Evolutionary conservation across 2,888 invertebrate species (phyloP).

Genomic region (Ernsta delagoae): DNA sequence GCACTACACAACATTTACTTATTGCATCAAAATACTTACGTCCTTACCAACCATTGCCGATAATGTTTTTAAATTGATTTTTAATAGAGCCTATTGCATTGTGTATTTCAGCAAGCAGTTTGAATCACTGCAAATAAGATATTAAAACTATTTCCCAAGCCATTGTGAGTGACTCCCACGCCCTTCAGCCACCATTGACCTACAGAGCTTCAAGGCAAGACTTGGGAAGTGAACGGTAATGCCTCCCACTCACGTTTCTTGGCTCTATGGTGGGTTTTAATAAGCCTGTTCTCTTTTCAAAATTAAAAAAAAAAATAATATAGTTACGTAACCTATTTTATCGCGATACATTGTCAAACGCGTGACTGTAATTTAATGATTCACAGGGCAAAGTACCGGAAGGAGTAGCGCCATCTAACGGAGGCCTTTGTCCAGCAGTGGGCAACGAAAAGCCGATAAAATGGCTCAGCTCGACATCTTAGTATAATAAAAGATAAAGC

Average conservation of each 20-base stretch:
- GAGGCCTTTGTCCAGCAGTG: too few relatives aligned
- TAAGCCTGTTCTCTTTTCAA: not conserved
- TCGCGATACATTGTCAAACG: too few relatives aligned
- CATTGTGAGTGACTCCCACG: constrained; percentile 28
- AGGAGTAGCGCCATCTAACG: too few relatives aligned
- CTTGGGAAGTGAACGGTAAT: constrained; percentile 20
- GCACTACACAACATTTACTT: too few relatives aligned
- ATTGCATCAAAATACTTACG: too few relatives aligned
- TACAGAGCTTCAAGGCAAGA: constrained; percentile 26
- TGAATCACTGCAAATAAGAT: constrained; percentile 15
- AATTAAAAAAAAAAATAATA: not conserved
- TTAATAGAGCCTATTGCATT: constrained; percentile 13
- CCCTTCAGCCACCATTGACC: constrained; percentile 34
- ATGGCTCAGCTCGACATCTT: too few relatives aligned
- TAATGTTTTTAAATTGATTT: not conserved
- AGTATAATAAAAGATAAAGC: too few relatives aligned
- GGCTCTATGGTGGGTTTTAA: not conserved
- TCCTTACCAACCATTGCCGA: too few relatives aligned
- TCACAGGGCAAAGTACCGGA: too few relatives aligned
- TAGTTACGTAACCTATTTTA: too few relatives aligned
- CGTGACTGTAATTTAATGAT: too few relatives aligned
- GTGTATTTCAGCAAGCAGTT: not conserved
- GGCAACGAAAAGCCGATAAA: too few relatives aligned
- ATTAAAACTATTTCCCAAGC: constrained; percentile 24
- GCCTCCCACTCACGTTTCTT: not conserved